A percentile compares a stretch with the other conserved stretches of the same genome.
phyloP scores from a whole-genome alignment of 2,888 invertebrate genomes.

The Chaitophorus viminalis region DNA sequence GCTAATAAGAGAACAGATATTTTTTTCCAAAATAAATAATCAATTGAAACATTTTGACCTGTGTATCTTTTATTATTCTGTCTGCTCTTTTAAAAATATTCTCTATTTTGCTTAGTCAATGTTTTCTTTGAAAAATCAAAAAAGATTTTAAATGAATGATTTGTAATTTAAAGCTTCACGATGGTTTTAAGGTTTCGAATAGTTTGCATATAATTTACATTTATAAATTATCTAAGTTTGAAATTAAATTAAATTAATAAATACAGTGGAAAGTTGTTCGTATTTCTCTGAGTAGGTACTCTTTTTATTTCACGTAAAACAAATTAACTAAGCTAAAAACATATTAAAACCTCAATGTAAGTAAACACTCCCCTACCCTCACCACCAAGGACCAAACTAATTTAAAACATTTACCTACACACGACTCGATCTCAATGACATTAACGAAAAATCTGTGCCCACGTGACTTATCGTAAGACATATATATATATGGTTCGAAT shows the following conservation, averaged over 20 bases:
- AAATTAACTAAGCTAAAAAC: not conserved
- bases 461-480: no score
- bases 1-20: not conserved
- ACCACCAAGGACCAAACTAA: no score
- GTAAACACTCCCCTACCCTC: no score
- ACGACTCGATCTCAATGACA: no score
- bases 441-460: not conserved
- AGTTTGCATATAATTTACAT: conserved; percentile 28
- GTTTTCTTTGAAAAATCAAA: conserved; percentile 15
- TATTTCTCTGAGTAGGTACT: not conserved
- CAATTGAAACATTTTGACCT: conserved; percentile 23
- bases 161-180: conserved; percentile 30
- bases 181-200: conserved; percentile 9
- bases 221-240: conserved; percentile 16
- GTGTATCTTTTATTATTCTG: conserved; percentile 9
- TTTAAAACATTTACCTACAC: no score
- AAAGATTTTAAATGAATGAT: conserved; percentile 12
- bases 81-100: not conserved
- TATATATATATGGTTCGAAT: no score
- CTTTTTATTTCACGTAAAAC: not conserved
- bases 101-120: conserved; percentile 4
- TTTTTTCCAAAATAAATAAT: not conserved
- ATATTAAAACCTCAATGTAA: not conserved
- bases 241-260: conserved; percentile 35
- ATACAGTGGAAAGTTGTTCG: not conserved